Conservation (phyloP, 2,797 vertebrate species). For the Aulostomus chinensis region DNA sequence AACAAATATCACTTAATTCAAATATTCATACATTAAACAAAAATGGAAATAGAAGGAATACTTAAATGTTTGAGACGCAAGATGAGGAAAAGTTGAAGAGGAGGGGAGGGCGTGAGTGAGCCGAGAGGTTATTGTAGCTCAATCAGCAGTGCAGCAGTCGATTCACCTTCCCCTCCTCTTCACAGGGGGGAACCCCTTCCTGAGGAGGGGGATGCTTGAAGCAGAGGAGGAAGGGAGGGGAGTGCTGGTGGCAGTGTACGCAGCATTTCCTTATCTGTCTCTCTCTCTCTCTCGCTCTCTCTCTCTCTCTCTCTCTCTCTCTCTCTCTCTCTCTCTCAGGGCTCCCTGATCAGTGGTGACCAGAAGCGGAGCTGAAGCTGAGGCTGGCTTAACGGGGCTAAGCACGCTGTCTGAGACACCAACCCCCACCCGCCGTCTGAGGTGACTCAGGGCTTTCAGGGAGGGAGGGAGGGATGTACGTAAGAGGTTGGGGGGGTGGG, state of each 20-base stretch:
- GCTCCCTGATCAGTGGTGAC: conserved; percentile 54
- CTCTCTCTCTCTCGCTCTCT: conserved; percentile 19
- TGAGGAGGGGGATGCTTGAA: conserved; percentile 32
- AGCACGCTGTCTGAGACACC: conserved; percentile 59
- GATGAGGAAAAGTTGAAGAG: no score
- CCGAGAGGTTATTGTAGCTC: conserved; percentile 40
- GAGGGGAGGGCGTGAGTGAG: not conserved
- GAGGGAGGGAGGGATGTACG: conserved; percentile 7
- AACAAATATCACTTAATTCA: no score
- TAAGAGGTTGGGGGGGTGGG: no score
- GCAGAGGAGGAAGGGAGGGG: conserved; percentile 6
- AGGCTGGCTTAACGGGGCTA: conserved; percentile 60
- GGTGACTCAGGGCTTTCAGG: conserved; percentile 69
- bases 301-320: conserved; percentile 18
- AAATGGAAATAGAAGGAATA: no score
- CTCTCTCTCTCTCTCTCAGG: conserved; percentile 48
- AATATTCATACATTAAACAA: no score
- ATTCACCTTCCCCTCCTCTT: conserved; percentile 49
- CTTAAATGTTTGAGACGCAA: no score
- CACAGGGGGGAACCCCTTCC: conserved; percentile 38
- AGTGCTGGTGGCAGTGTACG: conserved; percentile 45
- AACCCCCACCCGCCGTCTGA: conserved; percentile 59
- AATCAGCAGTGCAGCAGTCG: conserved; percentile 40
- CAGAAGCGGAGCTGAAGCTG: conserved; percentile 56
- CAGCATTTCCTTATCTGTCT: conserved; percentile 60